A percentile compares a stretch with the other conserved stretches of the same genome.
Conservation (phyloP, 1,140 invertebrate species). For the Homalodisca vitripennis region DNA sequence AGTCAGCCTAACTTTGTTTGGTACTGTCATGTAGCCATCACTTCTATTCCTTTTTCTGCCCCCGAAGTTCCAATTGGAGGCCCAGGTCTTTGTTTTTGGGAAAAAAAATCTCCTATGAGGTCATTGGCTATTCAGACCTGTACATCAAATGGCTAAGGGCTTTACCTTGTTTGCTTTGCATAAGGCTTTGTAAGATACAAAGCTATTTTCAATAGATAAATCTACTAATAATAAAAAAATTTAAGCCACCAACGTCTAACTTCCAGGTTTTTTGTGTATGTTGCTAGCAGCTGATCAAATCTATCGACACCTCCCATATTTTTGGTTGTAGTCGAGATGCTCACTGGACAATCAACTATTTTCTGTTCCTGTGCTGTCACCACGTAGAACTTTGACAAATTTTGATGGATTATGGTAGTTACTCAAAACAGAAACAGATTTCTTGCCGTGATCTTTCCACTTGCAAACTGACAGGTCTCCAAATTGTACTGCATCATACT, state of each 20-base stretch:
- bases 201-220: background rate
- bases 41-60: background rate
- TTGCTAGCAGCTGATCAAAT: background rate
- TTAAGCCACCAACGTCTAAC: background rate
- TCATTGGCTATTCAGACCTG: background rate
- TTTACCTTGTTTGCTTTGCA: background rate
- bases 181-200: background rate
- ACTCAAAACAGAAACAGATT: background rate
- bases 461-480: background rate
- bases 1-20: background rate
- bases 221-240: background rate
- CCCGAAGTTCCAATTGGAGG: background rate
- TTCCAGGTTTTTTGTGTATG: background rate
- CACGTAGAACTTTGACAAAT: background rate
- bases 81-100: background rate
- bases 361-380: background rate
- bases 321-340: background rate
- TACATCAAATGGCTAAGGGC: background rate
- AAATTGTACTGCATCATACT: background rate
- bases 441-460: background rate
- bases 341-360: background rate
- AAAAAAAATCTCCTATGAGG: background rate
- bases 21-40: background rate
- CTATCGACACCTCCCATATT: background rate
- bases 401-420: background rate